Conservation (phyloP, 2,113 vertebrate species). For the Odobenus rosmarus region DNA sequence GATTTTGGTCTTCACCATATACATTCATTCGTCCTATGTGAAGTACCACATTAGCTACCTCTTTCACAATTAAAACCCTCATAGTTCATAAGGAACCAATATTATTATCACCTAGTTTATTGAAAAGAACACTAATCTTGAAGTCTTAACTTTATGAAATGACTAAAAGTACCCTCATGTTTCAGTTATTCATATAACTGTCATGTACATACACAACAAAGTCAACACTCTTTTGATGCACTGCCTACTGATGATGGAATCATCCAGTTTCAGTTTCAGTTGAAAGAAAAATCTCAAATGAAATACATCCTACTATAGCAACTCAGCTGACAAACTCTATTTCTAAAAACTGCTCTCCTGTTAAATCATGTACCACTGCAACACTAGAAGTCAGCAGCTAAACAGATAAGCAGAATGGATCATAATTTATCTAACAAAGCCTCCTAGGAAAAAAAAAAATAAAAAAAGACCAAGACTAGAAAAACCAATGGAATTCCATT, state of each 20-base stretch:
- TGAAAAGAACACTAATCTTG: background rate
- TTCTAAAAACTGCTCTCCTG: background rate
- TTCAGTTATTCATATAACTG: background rate
- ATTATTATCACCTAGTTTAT: background rate
- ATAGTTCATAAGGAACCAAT: background rate
- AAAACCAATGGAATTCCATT: background rate
- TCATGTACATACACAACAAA: background rate
- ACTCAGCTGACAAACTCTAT: background rate
- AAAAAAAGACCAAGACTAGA: background rate
- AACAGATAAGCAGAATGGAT: background rate
- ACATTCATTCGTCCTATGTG: background rate
- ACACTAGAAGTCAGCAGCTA: background rate
- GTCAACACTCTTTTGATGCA: background rate
- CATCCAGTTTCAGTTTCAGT: background rate
- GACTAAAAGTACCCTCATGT: background rate
- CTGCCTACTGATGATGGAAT: background rate
- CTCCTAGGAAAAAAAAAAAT: background rate
- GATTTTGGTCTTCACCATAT: background rate
- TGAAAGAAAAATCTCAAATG: constrained; percentile 1
- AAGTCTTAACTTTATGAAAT: background rate
- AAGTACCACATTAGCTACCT: background rate
- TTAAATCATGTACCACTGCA: background rate
- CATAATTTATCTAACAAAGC: background rate
- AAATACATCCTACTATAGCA: background rate
- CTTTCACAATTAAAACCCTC: background rate